Percentiles rank a stretch among this genome's conserved stretches.
phyloP scores from a whole-genome alignment of 2,888 invertebrate genomes.

The Bombyx huttoni region DNA sequence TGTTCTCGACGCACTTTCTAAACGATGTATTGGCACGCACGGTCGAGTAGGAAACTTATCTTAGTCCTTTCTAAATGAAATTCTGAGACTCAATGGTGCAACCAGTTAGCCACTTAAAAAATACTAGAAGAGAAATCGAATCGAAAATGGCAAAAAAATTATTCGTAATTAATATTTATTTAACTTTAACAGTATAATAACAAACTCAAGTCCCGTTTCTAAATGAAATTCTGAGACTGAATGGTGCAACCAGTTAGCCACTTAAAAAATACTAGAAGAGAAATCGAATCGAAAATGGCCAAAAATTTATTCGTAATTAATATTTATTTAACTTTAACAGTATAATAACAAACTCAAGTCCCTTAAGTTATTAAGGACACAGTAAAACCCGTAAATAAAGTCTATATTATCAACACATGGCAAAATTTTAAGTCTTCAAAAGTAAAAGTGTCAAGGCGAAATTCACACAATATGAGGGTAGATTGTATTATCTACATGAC shows the following conservation, averaged over 20 bases:
- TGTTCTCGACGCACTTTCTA: conserved; percentile 28
- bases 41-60: conserved; percentile 8
- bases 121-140: not conserved
- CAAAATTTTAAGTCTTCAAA: not conserved
- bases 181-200: no score
- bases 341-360: not conserved
- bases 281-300: not conserved
- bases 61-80: conserved; percentile 28
- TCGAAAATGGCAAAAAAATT: not conserved
- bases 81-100: not conserved
- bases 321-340: not conserved
- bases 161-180: no score
- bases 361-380: no score
- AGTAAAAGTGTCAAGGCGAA: not conserved
- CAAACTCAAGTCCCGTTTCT: conserved; percentile 28
- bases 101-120: not conserved
- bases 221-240: conserved; percentile 10
- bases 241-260: not conserved
- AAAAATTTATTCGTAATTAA: not conserved
- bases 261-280: not conserved
- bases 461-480: not conserved
- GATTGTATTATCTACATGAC: no score
- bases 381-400: no score
- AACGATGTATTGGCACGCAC: conserved; percentile 6
- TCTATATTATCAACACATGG: no score